Evolutionary conservation across 2,113 vertebrate genomes (phyloP).

Genomic region (Bubo scandiacus): DNA sequence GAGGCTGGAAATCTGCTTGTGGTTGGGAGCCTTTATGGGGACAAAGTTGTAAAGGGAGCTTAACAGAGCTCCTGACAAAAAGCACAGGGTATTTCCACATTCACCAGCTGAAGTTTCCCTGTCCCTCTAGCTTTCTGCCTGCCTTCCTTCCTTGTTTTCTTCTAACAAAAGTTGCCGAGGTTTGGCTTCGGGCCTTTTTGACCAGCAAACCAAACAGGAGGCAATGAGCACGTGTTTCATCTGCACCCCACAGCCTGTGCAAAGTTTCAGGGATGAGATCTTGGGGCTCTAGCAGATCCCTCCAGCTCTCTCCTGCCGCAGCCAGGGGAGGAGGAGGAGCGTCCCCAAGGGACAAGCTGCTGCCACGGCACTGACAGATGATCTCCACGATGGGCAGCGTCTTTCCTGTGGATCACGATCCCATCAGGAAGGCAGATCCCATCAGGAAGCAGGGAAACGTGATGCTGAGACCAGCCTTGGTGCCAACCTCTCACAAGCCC

Average conservation of each 20-base stretch:
- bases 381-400: rapidly evolving
- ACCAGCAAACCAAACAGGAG: not conserved
- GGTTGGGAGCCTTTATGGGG: not conserved
- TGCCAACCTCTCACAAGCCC: not conserved
- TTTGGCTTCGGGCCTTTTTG: not conserved
- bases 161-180: not conserved
- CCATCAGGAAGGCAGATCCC: not conserved
- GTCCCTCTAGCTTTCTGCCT: not conserved
- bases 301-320: not conserved
- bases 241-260: not conserved
- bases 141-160: not conserved
- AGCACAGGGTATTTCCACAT: not conserved
- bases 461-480: not conserved
- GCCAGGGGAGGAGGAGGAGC: not conserved
- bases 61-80: not conserved
- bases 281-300: not conserved
- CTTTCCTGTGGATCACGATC: not conserved
- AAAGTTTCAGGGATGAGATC: not conserved
- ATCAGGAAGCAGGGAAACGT: rapidly evolving
- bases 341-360: not conserved
- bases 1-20: not conserved
- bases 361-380: not conserved
- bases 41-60: not conserved
- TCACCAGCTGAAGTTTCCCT: not conserved
- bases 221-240: rapidly evolving